A percentile compares a stretch with the other conserved stretches of the same genome.
Conservation (phyloP, 2,113 vertebrate genomes). For the Oreocharis arfaki region DNA sequence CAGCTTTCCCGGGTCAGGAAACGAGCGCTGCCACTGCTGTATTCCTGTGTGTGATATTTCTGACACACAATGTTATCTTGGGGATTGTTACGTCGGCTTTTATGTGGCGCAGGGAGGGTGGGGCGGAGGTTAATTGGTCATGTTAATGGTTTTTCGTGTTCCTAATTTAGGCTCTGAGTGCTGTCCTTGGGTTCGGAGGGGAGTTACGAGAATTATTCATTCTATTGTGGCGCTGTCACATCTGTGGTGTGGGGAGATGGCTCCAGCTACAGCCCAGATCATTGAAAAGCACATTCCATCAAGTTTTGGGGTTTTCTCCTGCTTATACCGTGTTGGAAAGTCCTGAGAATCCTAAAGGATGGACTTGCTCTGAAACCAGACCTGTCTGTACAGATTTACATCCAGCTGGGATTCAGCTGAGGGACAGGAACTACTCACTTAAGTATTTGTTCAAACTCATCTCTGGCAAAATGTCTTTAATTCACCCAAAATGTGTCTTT, state of each 20-base stretch:
- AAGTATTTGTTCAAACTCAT: neutral
- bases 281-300: neutral
- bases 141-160: neutral
- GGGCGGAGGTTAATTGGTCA: constrained; percentile 2
- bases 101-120: constrained; percentile 1
- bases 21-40: neutral
- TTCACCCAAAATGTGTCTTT: neutral
- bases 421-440: fast-evolving
- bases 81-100: neutral
- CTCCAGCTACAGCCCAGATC: neutral
- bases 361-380: neutral
- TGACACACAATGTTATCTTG: constrained; percentile 61
- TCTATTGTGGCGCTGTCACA: neutral
- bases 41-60: constrained; percentile 47
- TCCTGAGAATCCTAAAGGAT: neutral
- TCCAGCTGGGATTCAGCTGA: neutral
- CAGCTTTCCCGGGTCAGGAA: constrained; percentile 27
- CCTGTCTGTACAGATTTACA: neutral
- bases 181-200: neutral
- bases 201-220: neutral
- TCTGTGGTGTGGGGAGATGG: neutral
- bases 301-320: neutral
- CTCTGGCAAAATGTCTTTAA: neutral
- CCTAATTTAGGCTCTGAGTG: constrained; percentile 15
- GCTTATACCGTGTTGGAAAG: fast-evolving